These are phyloP conservation scores for Arenicola marina DNA, from an alignment of 2,888 invertebrate genomes.

Conservation along the genomic window DNA sequence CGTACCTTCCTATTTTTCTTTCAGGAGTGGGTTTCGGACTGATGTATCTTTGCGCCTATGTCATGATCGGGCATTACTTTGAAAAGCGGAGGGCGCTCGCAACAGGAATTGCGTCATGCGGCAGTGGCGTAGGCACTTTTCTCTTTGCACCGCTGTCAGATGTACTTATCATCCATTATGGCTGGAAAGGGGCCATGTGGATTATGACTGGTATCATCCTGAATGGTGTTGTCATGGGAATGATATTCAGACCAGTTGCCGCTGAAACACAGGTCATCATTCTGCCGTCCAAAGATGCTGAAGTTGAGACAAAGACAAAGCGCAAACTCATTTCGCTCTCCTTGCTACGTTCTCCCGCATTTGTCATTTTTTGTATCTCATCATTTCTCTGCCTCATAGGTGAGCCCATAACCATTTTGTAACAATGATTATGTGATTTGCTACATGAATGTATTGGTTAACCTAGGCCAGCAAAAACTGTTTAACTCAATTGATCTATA, in stretches of 20 bases:
- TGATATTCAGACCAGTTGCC: not conserved
- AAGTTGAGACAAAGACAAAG: slow-evolving; percentile 1
- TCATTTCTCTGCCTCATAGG: slow-evolving; percentile 30
- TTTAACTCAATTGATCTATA: too few relatives aligned
- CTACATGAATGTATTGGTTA: too few relatives aligned
- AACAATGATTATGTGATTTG: too few relatives aligned
- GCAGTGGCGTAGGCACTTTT: slow-evolving; percentile 30
- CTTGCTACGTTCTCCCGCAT: slow-evolving; percentile 17
- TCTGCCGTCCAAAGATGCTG: slow-evolving; percentile 3
- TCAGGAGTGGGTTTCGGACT: slow-evolving; percentile 30
- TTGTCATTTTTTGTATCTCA: slow-evolving; percentile 22
- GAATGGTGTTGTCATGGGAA: slow-evolving; percentile 76
- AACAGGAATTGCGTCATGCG: slow-evolving; percentile 28
- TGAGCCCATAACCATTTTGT: slow-evolving; percentile 7
- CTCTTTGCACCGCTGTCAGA: slow-evolving; percentile 20
- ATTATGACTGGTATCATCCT: slow-evolving; percentile 81
- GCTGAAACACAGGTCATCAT: too few relatives aligned
- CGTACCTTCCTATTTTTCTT: not conserved
- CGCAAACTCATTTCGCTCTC: slow-evolving; percentile 9
- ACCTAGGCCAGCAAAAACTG: too few relatives aligned
- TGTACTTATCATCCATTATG: slow-evolving; percentile 68
- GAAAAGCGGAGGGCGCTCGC: slow-evolving; percentile 25
- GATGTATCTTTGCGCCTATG: slow-evolving; percentile 31
- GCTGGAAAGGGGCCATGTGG: slow-evolving; percentile 78
- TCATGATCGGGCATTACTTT: slow-evolving; percentile 32